Evolutionary conservation across 2,888 invertebrate species (phyloP), one percentile per base, ranked within the genome.

Genomic region (Leptopilina myrica): DNA sequence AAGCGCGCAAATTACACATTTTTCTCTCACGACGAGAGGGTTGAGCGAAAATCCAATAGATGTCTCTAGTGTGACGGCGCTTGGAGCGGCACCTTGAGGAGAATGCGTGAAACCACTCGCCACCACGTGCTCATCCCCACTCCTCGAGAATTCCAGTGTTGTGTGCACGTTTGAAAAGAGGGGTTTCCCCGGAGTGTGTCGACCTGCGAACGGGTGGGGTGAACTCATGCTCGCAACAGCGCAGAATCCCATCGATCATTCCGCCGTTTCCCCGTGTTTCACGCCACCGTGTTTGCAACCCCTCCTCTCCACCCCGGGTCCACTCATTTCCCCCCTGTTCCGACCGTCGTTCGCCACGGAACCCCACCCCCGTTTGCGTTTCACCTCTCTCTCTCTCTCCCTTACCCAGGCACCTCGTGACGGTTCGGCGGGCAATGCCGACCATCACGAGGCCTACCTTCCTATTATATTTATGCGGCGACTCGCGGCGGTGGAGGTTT

Each of bases 231-330:
- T 87, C 83, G 86, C 87, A 84, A 90, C 89, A 86, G 91, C 91
- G 91, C 91, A 91, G 91, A 91, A 91, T 91, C 91, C 88, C 91
- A 91, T 91, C 91, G 91, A 91, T 91, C 91, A 91, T 91, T 90
- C 88, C 85, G 85, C 86, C 88, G 89, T 91, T 89, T 89, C 87
- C 86, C 88, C 88, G 88, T 89, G 90, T 87, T 90, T 89, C 88
- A 89, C 88, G 88, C 89, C 88, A 88, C 87, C 86, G 88, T 89
- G 88, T 89, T 33, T 87, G 88, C 88, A 87, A 86, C 82, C 82
- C 83, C 81, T 79, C 79, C 79, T 62, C 78, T 81, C 84, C 82
- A 82, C 82, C 65, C 46, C 66, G 26, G 59, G 65, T 33, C 65
- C 79, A 67, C 79, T 77, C 81, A 77, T 79, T 83, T 82, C 82